Evolutionary conservation across 1,140 invertebrate species (phyloP).

Genomic region (Acromyrmex charruanus): DNA sequence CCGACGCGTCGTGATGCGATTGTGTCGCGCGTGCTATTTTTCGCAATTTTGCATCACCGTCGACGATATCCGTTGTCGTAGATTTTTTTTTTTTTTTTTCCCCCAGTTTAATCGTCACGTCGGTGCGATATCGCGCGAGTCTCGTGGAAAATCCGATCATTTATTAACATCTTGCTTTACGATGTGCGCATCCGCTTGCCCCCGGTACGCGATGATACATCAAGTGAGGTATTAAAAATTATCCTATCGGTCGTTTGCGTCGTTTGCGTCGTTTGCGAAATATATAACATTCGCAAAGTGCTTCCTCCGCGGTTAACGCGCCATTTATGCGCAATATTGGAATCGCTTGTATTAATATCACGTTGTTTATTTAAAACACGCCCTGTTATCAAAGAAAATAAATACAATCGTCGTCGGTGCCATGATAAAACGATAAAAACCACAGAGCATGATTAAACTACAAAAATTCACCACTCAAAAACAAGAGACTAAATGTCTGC

Average conservation of each 20-base stretch:
- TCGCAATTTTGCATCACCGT: constrained; percentile 36
- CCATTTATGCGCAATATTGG: constrained; percentile 36
- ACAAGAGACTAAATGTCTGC: neutral
- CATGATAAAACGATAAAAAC: constrained; percentile 31
- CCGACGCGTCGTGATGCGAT: constrained; percentile 44
- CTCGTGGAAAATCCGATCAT: constrained; percentile 48
- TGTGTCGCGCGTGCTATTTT: constrained; percentile 40
- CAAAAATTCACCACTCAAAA: neutral
- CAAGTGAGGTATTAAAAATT: constrained; percentile 26
- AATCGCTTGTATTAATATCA: constrained; percentile 31
- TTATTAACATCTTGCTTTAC: constrained; percentile 59
- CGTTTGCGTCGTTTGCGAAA: constrained; percentile 1
- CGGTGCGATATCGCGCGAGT: constrained; percentile 13
- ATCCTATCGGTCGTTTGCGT: constrained; percentile 16
- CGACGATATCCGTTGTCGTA: neutral
- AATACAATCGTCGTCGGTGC: neutral
- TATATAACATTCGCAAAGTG: constrained; percentile 7
- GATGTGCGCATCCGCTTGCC: neutral
- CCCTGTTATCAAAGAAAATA: constrained; percentile 27
- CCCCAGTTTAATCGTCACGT: neutral
- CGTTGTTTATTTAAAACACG: constrained; percentile 17
- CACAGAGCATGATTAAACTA: constrained; percentile 8
- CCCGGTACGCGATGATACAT: neutral
- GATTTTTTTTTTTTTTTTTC: neutral
- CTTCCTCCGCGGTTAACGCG: constrained; percentile 24